phyloP scores from a whole-genome alignment of 2,113 vertebrate species.

The Gymnorhina tibicen region DNA sequence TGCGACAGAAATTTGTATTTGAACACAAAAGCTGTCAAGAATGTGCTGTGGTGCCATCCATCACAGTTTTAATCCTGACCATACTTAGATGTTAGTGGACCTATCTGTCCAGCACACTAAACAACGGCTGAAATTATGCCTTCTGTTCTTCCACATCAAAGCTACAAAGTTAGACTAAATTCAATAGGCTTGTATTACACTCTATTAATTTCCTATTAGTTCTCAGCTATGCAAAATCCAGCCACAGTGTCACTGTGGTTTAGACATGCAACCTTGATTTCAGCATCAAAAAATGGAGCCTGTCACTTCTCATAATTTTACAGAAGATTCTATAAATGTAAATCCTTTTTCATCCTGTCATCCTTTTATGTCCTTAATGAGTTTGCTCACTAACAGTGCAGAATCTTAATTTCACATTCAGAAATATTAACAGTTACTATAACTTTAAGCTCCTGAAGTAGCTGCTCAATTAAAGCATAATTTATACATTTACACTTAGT shows the following conservation, averaged over 20 bases:
- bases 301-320: constrained; percentile 77
- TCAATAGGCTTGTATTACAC: constrained; percentile 72
- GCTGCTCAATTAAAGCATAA: constrained; percentile 65
- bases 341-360: constrained; percentile 76
- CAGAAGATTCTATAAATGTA: constrained; percentile 75
- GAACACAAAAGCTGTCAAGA: constrained; percentile 81
- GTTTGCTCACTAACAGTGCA: constrained; percentile 69
- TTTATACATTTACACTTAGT: constrained; percentile 15
- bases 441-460: constrained; percentile 62
- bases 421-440: constrained; percentile 71
- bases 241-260: constrained; percentile 62
- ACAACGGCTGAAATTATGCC: constrained; percentile 77
- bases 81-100: constrained; percentile 67
- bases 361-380: constrained; percentile 77
- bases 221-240: constrained; percentile 65
- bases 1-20: constrained; percentile 83
- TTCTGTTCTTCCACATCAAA: constrained; percentile 75
- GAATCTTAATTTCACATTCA: constrained; percentile 75
- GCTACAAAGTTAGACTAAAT: constrained; percentile 45
- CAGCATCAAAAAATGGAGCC: constrained; percentile 69
- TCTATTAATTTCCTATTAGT: constrained; percentile 79
- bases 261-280: constrained; percentile 70
- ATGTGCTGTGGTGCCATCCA: constrained; percentile 67
- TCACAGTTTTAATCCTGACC: constrained; percentile 77
- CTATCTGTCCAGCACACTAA: constrained; percentile 73